Percentiles rank a stretch among this genome's conserved stretches.
Conservation (phyloP, 2,888 invertebrate genomes). For the Scaptomyza reducta region DNA sequence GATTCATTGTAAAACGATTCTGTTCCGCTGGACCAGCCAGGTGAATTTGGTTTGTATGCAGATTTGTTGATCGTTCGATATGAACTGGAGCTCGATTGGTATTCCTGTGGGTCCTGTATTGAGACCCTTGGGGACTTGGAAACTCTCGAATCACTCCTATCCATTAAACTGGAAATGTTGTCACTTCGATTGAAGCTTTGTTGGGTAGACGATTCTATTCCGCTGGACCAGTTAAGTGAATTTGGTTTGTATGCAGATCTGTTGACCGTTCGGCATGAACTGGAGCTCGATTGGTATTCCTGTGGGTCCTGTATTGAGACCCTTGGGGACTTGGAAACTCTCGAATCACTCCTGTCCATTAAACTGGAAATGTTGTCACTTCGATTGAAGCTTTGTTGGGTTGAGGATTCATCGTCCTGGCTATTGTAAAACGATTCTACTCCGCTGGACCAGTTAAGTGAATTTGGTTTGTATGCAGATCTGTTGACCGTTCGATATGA, state of each 20-base stretch:
- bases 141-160: no score
- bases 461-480: background rate
- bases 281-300: background rate
- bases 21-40: background rate
- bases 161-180: slow-evolving; percentile 18
- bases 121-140: background rate
- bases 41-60: background rate
- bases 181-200: slow-evolving; percentile 22
- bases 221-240: background rate
- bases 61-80: background rate
- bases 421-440: background rate
- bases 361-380: slow-evolving; percentile 28
- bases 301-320: background rate
- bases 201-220: background rate
- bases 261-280: background rate
- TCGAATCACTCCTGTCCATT: no score
- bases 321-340: no score
- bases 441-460: background rate
- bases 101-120: background rate
- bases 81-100: background rate
- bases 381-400: slow-evolving; percentile 13
- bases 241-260: background rate
- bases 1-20: background rate
- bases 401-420: no score
- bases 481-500: background rate